A percentile compares a stretch with the other conserved stretches of the same genome.
phyloP scores from a whole-genome alignment of 2,888 invertebrate genomes.

The Slavum lentiscoides region DNA sequence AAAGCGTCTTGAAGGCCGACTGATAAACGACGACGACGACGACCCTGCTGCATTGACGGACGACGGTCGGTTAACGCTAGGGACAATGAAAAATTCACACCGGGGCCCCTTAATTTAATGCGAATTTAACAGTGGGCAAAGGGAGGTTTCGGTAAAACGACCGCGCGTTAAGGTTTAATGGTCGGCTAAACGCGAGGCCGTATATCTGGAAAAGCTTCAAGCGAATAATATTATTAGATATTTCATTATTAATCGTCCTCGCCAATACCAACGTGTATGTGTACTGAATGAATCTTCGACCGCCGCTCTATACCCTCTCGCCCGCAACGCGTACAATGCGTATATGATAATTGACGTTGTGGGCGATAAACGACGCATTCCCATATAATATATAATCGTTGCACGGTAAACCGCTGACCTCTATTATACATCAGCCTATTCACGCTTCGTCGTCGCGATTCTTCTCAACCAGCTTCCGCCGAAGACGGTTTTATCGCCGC shows the following conservation, averaged over 20 bases:
- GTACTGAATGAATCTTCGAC: constrained; percentile 11
- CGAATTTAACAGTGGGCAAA: constrained; percentile 2
- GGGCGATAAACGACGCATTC: constrained; percentile 16
- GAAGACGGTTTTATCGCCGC: constrained; percentile 8
- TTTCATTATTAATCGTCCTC: constrained; percentile 2
- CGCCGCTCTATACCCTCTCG: neutral
- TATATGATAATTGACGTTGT: constrained; percentile 26
- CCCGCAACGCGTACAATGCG: neutral
- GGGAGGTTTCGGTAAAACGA: neutral
- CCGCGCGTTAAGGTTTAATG: constrained; percentile 1
- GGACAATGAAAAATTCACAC: constrained; percentile 28
- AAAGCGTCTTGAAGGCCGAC: no score
- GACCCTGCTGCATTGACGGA: neutral
- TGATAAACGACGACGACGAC: neutral
- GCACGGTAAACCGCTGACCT: neutral
- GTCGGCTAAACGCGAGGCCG: no score
- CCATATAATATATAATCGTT: no score
- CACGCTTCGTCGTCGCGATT: neutral
- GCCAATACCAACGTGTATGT: neutral
- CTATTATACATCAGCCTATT: neutral
- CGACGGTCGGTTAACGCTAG: neutral
- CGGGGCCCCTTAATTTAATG: neutral
- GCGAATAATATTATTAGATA: neutral
- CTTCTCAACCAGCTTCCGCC: neutral
- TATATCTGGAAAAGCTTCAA: neutral